These are phyloP conservation scores for Dermochelys coriacea DNA, from an alignment of 2,797 vertebrate species.

Conservation along the genomic window DNA sequence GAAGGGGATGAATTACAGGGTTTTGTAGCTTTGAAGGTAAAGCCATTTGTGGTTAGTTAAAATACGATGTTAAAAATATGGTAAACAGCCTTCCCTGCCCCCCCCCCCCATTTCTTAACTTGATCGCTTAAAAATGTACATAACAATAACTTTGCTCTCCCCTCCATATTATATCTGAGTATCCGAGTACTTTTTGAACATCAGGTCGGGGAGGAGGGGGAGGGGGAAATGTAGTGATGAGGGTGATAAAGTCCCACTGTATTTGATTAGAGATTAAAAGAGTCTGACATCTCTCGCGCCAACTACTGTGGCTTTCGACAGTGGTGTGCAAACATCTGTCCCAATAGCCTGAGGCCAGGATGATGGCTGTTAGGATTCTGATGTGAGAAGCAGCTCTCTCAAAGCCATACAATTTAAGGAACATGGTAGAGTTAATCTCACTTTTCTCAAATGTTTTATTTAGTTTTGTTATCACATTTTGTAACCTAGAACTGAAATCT, in stretches of 20 bases:
- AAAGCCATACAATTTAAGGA: neutral
- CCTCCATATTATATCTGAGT: neutral
- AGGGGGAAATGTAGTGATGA: constrained; percentile 4
- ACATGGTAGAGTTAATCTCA: neutral
- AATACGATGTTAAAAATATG: neutral
- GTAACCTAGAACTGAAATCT: neutral
- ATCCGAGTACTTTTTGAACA: neutral
- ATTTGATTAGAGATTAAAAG: neutral
- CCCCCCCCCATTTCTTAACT: neutral
- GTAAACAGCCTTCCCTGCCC: neutral
- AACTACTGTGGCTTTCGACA: constrained; percentile 16
- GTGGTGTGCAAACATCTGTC: neutral
- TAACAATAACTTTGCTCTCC: neutral
- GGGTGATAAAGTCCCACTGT: neutral
- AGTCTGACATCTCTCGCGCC: neutral
- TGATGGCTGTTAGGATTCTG: neutral
- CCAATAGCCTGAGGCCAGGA: constrained; percentile 18
- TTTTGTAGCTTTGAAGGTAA: neutral
- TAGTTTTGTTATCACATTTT: neutral
- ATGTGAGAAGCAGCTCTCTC: neutral
- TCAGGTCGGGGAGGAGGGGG: neutral
- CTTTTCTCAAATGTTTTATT: neutral
- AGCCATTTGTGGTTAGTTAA: neutral
- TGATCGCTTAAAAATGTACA: neutral
- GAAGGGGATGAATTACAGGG: neutral